These are phyloP conservation scores for Lucinisca nassula DNA, from an alignment of 2,888 invertebrate genomes.

Conservation along the genomic window DNA sequence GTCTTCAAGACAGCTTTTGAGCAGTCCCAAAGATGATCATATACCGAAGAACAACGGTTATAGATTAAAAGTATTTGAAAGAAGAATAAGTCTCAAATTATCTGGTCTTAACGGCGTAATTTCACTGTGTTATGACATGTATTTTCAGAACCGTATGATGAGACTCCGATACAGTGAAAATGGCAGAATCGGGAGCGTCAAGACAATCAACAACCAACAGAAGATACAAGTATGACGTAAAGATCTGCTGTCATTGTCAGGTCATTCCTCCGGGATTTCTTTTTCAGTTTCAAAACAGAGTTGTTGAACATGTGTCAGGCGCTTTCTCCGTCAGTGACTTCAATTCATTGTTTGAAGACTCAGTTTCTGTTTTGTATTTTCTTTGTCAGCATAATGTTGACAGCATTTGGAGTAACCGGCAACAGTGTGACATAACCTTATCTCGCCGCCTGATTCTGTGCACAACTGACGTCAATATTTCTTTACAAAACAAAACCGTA, in stretches of 20 bases:
- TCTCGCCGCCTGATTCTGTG: neutral
- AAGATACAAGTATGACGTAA: neutral
- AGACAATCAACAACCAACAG: neutral
- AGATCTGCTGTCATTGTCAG: neutral
- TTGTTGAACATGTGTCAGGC: neutral
- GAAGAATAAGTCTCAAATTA: too few relatives aligned
- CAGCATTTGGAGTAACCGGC: neutral
- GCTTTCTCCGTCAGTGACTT: neutral
- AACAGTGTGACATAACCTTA: neutral
- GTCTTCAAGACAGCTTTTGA: too few relatives aligned
- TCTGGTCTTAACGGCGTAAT: too few relatives aligned
- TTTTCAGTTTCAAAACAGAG: neutral
- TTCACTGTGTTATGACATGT: too few relatives aligned
- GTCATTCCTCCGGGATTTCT: neutral
- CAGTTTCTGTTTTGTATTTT: neutral
- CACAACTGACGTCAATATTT: neutral
- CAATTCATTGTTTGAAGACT: neutral
- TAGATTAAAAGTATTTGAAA: too few relatives aligned
- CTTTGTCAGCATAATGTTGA: neutral
- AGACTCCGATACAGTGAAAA: too few relatives aligned
- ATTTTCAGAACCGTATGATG: too few relatives aligned
- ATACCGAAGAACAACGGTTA: too few relatives aligned
- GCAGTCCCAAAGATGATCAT: too few relatives aligned
- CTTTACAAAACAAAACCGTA: neutral
- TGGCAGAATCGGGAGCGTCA: neutral